Percentiles rank a stretch among this genome's conserved stretches.
Evolutionary conservation across 2,888 invertebrate genomes (phyloP).

Genomic region (Leuctra nigra): DNA sequence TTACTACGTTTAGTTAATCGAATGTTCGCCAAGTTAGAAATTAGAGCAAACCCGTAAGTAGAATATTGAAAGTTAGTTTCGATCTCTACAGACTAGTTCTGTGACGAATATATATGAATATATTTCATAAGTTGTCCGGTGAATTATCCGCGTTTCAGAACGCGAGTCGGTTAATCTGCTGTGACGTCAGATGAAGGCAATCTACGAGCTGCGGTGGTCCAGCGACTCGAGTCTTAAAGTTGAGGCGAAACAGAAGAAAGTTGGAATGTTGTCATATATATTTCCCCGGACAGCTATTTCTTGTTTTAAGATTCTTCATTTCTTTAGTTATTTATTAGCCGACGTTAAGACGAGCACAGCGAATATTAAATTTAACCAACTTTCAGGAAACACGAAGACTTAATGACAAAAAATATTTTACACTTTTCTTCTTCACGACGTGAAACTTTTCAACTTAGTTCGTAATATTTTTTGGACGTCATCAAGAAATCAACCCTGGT

Average conservation of each 20-base stretch:
- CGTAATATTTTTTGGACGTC: neutral
- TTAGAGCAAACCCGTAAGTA: too few species aligned
- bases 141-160: too few species aligned
- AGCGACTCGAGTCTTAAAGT: too few species aligned
- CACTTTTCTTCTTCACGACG: neutral
- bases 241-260: constrained; percentile 1
- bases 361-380: constrained; percentile 2
- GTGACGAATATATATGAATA: too few species aligned
- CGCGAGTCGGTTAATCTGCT: too few species aligned
- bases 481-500: neutral
- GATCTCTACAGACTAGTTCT: too few species aligned
- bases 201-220: too few species aligned
- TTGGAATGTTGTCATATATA: constrained; percentile 9
- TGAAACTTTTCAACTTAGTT: constrained; percentile 1
- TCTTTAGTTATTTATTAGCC: constrained; percentile 8
- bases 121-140: too few species aligned
- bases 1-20: too few species aligned
- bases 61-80: too few species aligned
- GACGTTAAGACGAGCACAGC: neutral
- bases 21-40: too few species aligned
- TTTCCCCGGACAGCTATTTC: constrained; percentile 11
- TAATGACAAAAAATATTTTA: constrained; percentile 9
- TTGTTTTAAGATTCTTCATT: constrained; percentile 7
- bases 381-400: constrained; percentile 2
- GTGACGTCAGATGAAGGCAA: too few species aligned